Evolutionary conservation across 2,888 invertebrate genomes (phyloP), one percentile per base, ranked within the genome.

Genomic region (Anagyrus pseudococci): DNA sequence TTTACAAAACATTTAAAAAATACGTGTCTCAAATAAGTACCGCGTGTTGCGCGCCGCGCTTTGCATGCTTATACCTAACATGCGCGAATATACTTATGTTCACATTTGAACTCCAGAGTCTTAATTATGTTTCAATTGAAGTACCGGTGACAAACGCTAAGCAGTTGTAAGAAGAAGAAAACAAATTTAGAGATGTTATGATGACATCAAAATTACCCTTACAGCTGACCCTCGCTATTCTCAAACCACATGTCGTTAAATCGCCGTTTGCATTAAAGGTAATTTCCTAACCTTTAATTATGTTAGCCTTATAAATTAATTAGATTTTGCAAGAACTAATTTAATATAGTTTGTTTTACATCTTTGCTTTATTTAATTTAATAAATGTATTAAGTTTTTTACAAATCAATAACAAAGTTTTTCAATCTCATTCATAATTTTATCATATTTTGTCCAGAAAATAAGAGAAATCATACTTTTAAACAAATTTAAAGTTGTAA

Each of bases 181-280:
- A 29, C 2, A 49, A 41, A 49, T 8, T 22, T 20, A 3, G 2
- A 41, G 44, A 66, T 59, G 59, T 20, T 19, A 65, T 8, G 49
- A 75, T 75, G 75, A 68, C 61, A 70, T 63, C 72, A 26, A 20
- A 61, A 63, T 64, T 69, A 58, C 58, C 66, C 58, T 71, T 79
- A 13, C 72, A 94, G 82, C 82, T 95, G 72, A 94, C 96, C 22
- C 82, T 96, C 69, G 94, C 94, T 3, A 87, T 96, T 69, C 84
- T 96, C 63, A 96, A 96, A 78, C 96, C 96, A 4, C 94, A 95
- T 76, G 85, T 92, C 40, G 84, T 92, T 1, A 89, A 90, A 75
- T 89, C 92, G 77, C 92, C 92, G 0, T 83, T 89, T 66, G 89
- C 88, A 4, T 78, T 91, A 15, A 82, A 87, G 77, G 84, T 84